Evolutionary conservation across 1,140 invertebrate genomes (phyloP), one percentile per base, ranked within the genome.

Genomic region (Drosophila eugracilis): DNA sequence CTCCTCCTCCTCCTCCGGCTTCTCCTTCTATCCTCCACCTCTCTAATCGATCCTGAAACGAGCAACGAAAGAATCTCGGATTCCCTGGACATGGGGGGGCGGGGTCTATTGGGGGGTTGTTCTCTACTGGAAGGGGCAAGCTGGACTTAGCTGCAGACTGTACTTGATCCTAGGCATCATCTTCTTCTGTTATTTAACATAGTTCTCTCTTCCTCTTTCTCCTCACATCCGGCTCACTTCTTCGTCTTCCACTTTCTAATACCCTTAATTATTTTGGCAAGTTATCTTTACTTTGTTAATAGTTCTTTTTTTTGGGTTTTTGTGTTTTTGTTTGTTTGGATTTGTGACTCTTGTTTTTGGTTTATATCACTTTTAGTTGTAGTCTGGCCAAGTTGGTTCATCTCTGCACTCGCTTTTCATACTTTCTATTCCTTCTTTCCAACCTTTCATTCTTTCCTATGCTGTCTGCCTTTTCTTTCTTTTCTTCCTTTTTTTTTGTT

Each of bases 201-300:
- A 80, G 63, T 65, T 12, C 30, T 54, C 36, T 65, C 59, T 32
- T 14, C 32, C 36, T 57, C 26, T n/a, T 14, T 50, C 39, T 12
- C 41, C 21, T 14, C 41, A 42, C 12, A 14, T 44, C 37, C 15
- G 5, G 42, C 41, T 30, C n/a, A 44, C 50, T 58, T 17, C 37
- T 22, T 49, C 54, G 34, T 32, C 26, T 42, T 32, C 54, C 15
- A 10, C 42, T 47, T 32, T 57, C 28, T 69, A 44, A 26, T 81
- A 54, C 67, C 83, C 81, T 80, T 86, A 85, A 85, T 77, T 85
- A 85, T 81, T 85, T 85, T 85, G 80, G 80, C 80, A 85, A 85
- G 81, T 80, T 76, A 54, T 66, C 26, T 54, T 70, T 58, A 30
- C 21, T 55, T 75, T 60, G 22, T 36, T 75, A 54, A 55, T 54